These are phyloP conservation scores for Amia ocellicauda DNA, from an alignment of 2,113 vertebrate genomes.

Conservation along the genomic window DNA sequence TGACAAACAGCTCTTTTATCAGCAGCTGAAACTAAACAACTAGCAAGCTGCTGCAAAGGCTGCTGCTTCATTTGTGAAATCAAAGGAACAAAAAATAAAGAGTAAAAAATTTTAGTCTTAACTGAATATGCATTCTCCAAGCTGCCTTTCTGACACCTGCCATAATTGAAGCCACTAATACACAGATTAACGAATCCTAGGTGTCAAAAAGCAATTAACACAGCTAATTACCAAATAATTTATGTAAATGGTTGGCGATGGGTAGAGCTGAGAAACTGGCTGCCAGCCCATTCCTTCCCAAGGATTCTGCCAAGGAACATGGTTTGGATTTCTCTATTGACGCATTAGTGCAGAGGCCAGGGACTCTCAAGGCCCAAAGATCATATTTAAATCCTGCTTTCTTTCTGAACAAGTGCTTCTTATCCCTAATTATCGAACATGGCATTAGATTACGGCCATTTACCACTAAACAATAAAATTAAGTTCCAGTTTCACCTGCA, in stretches of 20 bases:
- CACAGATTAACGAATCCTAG: slow-evolving; percentile 50
- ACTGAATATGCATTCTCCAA: no score
- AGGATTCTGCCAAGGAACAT: neutral
- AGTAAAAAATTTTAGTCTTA: no score
- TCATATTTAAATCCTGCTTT: slow-evolving; percentile 26
- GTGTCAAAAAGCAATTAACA: slow-evolving; percentile 53
- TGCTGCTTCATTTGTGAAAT: no score
- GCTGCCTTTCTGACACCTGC: slow-evolving; percentile 24
- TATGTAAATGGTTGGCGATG: slow-evolving; percentile 35
- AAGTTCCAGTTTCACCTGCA: no score
- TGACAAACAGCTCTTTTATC: no score
- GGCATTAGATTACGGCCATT: neutral
- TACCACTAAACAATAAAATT: no score
- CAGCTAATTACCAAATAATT: slow-evolving; percentile 55
- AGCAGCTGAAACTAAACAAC: no score
- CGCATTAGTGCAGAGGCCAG: slow-evolving; percentile 31
- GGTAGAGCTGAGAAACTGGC: slow-evolving; percentile 3
- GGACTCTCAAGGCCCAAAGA: slow-evolving; percentile 21
- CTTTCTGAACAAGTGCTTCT: slow-evolving; percentile 13
- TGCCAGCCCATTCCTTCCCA: neutral
- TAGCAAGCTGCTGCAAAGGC: no score
- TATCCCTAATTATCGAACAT: neutral
- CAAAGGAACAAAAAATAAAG: no score
- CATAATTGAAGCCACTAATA: slow-evolving; percentile 46
- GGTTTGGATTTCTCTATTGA: slow-evolving; percentile 23